A percentile compares a stretch with the other conserved stretches of the same genome.
These are phyloP conservation scores for Semnopithecus entellus DNA, from an alignment of 2,113 vertebrate species.

Conservation along the genomic window DNA sequence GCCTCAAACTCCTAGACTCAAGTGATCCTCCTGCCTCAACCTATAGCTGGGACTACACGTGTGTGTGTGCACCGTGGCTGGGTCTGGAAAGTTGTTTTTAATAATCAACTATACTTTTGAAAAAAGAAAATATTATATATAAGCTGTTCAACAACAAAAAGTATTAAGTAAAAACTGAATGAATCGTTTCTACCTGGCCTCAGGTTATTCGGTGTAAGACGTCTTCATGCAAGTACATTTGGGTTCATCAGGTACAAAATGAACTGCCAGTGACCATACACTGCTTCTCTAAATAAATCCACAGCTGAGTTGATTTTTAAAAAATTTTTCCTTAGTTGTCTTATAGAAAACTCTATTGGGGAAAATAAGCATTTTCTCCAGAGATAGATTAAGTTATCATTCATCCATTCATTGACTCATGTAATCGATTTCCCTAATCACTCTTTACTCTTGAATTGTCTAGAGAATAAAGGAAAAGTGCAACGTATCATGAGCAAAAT, in stretches of 20 bases:
- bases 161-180: background rate
- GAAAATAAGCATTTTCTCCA: constrained; percentile 9
- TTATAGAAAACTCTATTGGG: background rate
- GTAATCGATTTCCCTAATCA: background rate
- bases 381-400: background rate
- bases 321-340: background rate
- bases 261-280: background rate
- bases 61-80: background rate
- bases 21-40: background rate
- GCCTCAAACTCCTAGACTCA: background rate
- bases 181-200: background rate
- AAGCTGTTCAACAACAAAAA: constrained; percentile 26
- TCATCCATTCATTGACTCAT: background rate
- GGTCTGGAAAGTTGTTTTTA: background rate
- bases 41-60: background rate
- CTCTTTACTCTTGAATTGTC: background rate
- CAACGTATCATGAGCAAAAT: background rate
- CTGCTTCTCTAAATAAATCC: background rate
- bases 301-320: background rate
- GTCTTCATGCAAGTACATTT: background rate
- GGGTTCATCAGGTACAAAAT: background rate
- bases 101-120: background rate
- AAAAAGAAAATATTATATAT: background rate
- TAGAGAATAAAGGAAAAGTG: background rate
- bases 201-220: background rate